Base-by-base conservation (phyloP, 1,140 invertebrate species). In the Dendroctonus valens region DNA sequence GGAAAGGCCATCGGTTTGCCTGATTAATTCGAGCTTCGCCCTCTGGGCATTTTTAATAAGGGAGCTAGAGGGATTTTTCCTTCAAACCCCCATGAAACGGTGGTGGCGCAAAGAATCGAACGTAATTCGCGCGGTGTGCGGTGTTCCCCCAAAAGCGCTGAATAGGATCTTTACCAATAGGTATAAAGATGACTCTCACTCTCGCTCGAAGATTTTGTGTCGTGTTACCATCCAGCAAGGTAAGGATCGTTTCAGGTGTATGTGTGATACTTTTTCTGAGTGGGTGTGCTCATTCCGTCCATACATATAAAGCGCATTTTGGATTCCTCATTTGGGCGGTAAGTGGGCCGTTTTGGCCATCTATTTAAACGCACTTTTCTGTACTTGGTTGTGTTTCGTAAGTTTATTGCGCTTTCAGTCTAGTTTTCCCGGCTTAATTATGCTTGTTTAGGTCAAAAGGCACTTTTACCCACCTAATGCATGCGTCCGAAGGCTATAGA, bases 141-240 rank as follows among this genome's bases (percentile, higher is more conserved):
- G 50, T 54, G 60, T 63, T 63, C 60, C 60, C 60, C 60, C 60
- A 63, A 63, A 63, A 63, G 60, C 51, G 6, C 42, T 52, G 48
- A 63, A 55, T 54, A 63, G 51, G 50, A 63, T 58, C 63, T 65
- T 65, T 50, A 53, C 53, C 44, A 54, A 40, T 44, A 49, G 53
- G 46, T 66, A 66, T 66, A 70, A 70, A 67, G 65, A 70, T 59
- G 69, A 67, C 65, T 67, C 69, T 70, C 69, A 70, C 65, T 70
- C 69, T 70, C 53, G 54, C 54, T 58, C 26, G 46, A 60, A 58
- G 69, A 70, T 70, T 70, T 67, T 62, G 60, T 62, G 64, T 70
- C 64, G 52, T 50, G 69, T 65, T 63, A 63, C 64, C 59, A 61
- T 70, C 51, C 46, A 70, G 64, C 64, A 70, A 70, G 69, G 69